Evolutionary conservation across 1,140 invertebrate species (phyloP).

Genomic region (Drosophila chauvacae): DNA sequence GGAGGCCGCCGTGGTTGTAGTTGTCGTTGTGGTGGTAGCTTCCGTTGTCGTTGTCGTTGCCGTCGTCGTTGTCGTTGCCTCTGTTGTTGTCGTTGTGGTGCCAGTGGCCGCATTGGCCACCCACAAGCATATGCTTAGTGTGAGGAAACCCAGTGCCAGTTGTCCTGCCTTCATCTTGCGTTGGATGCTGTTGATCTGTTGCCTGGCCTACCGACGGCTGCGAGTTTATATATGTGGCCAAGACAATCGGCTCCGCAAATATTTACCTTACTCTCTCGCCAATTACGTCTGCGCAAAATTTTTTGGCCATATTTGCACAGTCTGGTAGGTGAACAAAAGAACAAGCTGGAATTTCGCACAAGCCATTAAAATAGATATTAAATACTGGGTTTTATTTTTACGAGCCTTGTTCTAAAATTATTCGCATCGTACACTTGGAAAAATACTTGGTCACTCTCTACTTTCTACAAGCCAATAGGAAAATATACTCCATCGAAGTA

Average conservation of each 20-base stretch:
- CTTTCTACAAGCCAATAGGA: neutral
- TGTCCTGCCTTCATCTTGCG: constrained; percentile 24
- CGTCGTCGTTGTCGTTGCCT: constrained; percentile 9
- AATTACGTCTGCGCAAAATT: constrained; percentile 35
- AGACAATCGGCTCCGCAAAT: constrained; percentile 45
- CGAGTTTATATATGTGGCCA: constrained; percentile 31
- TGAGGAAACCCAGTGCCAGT: constrained; percentile 21
- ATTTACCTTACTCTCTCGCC: constrained; percentile 21
- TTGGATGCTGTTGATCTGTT: constrained; percentile 12
- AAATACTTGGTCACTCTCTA: neutral
- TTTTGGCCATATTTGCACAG: constrained; percentile 48
- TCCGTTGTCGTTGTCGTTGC: constrained; percentile 7
- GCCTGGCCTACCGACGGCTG: neutral
- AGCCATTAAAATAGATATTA: constrained; percentile 32
- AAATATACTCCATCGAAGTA: neutral
- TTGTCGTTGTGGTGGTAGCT: constrained; percentile 20
- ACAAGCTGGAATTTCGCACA: constrained; percentile 23
- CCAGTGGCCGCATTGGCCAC: constrained; percentile 3
- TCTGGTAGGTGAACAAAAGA: constrained; percentile 37
- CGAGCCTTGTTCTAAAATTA: constrained; percentile 60
- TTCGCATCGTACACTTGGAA: constrained; percentile 24
- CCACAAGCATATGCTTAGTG: constrained; percentile 28
- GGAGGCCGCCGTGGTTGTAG: constrained; percentile 6
- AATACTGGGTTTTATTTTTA: constrained; percentile 45
- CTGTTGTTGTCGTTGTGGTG: constrained; percentile 2